Evolutionary conservation across 2,797 vertebrate species (phyloP).

Genomic region (Morelia viridis): DNA sequence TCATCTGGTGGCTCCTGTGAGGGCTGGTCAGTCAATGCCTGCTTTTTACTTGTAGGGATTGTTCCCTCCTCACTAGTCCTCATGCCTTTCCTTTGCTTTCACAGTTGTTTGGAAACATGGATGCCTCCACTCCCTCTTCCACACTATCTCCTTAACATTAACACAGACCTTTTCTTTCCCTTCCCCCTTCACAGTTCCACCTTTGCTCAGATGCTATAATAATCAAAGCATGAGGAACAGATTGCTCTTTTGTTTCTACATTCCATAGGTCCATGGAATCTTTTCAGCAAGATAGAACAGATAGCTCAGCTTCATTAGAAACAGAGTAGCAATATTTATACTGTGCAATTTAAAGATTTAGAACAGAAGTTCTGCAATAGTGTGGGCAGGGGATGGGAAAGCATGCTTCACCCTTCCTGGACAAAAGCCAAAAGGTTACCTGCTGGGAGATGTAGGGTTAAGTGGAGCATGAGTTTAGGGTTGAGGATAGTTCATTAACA

Average conservation of each 20-base stretch:
- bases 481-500: neutral
- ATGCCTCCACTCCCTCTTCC: neutral
- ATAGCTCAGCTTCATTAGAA: neutral
- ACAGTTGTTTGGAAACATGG: neutral
- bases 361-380: neutral
- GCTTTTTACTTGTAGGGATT: neutral
- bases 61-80: neutral
- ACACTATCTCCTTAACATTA: neutral
- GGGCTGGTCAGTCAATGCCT: neutral
- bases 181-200: neutral
- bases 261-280: neutral
- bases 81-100: neutral
- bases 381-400: neutral
- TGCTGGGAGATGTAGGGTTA: neutral
- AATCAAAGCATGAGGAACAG: neutral
- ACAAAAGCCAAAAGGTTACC: neutral
- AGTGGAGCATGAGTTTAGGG: neutral
- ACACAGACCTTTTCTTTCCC: neutral
- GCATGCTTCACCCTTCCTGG: neutral
- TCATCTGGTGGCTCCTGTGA: neutral
- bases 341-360: neutral
- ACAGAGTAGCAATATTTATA: neutral
- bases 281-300: neutral
- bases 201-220: neutral
- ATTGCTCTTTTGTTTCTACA: neutral